phyloP scores from a whole-genome alignment of 2,113 vertebrate genomes.

The Greenwoodochromis staneri region DNA sequence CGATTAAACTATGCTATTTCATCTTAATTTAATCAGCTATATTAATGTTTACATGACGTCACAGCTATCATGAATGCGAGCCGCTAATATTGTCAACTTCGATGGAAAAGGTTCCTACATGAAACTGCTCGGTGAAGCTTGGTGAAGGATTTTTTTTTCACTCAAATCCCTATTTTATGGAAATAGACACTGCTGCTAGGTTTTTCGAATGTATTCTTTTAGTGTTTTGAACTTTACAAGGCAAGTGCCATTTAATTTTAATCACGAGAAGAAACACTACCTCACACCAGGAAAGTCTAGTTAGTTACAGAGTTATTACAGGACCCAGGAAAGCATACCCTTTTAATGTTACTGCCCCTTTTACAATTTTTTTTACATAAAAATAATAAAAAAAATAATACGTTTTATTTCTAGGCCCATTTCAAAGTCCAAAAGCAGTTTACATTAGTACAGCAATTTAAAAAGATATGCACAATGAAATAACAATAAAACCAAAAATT shows the following conservation, averaged over 20 bases:
- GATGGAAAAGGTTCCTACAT: background rate
- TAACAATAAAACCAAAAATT: background rate
- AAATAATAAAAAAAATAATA: background rate
- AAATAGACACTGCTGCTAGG: background rate
- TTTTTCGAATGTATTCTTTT: background rate
- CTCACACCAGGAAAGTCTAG: background rate
- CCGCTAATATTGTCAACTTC: background rate
- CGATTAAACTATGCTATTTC: background rate
- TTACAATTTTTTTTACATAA: background rate
- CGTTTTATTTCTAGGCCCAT: background rate
- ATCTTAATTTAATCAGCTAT: background rate
- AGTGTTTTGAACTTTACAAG: background rate
- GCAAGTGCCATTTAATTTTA: background rate
- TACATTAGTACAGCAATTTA: background rate
- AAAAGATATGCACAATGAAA: background rate
- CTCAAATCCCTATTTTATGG: background rate
- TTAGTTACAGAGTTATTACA: background rate
- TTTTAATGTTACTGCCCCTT: background rate
- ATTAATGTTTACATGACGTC: background rate
- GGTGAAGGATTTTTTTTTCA: background rate
- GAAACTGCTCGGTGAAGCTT: background rate
- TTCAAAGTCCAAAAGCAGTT: background rate
- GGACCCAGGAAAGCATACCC: background rate
- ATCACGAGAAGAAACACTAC: background rate
- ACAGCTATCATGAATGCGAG: background rate